phyloP scores from a whole-genome alignment of 2,888 invertebrate species.

The Napeogenes inachia region DNA sequence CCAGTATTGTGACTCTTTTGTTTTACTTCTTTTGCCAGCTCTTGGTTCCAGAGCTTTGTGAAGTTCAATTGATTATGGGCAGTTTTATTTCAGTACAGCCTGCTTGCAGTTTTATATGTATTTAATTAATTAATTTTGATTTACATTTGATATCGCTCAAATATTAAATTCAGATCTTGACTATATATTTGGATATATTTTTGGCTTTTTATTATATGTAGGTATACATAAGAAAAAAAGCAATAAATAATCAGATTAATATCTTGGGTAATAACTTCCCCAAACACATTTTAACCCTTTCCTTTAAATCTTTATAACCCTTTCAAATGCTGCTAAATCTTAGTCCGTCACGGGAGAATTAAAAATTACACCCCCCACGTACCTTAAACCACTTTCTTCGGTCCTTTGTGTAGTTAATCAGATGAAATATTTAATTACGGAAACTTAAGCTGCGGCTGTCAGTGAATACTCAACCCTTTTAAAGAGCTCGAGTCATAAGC shows the following conservation, averaged over 20 bases:
- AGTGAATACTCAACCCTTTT: slow-evolving; percentile 42
- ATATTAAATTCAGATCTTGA: not conserved
- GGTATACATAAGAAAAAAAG: too few species aligned
- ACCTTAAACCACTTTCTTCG: slow-evolving; percentile 50
- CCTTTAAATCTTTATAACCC: slow-evolving; percentile 52
- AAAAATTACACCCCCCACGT: slow-evolving; percentile 62
- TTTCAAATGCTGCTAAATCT: slow-evolving; percentile 60
- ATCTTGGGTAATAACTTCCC: slow-evolving; percentile 54
- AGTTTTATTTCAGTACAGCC: not conserved
- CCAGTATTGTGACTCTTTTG: slow-evolving; percentile 7
- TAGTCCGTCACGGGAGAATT: slow-evolving; percentile 58
- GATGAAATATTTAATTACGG: slow-evolving; percentile 75
- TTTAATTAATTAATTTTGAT: not conserved
- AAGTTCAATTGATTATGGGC: slow-evolving; percentile 1
- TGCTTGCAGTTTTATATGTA: not conserved
- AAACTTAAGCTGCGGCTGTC: slow-evolving; percentile 52
- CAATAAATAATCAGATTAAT: slow-evolving; percentile 59
- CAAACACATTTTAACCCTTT: slow-evolving; percentile 53
- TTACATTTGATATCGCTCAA: not conserved
- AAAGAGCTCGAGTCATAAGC: slow-evolving; percentile 29
- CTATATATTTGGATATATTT: slow-evolving; percentile 10
- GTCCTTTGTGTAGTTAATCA: slow-evolving; percentile 70
- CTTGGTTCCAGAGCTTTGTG: slow-evolving; percentile 2
- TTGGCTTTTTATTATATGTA: too few species aligned
- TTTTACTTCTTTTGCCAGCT: slow-evolving; percentile 2